These are phyloP conservation scores for Camponotus pennsylvanicus DNA, from an alignment of 1,140 invertebrate genomes.

Conservation along the genomic window DNA sequence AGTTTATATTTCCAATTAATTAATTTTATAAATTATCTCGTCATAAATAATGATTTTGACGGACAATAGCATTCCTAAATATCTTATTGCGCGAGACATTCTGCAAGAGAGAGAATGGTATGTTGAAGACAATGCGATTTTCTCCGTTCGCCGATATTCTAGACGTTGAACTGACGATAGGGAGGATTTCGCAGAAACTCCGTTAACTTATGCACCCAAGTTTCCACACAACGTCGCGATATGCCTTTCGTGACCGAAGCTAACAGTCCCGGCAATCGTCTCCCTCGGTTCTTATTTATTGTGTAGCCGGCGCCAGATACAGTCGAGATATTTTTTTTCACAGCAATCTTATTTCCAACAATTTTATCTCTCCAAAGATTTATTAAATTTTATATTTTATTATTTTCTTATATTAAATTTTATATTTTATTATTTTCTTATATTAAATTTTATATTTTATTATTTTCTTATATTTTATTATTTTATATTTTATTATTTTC, in stretches of 20 bases:
- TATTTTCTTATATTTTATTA: too few relatives aligned
- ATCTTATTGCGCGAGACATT: neutral
- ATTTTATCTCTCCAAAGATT: neutral
- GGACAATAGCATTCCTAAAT: neutral
- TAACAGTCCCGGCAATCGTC: neutral
- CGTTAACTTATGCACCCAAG: constrained; percentile 6
- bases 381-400: neutral
- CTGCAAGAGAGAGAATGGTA: neutral
- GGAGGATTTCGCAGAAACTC: neutral
- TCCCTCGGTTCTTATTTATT: neutral
- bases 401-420: too few relatives aligned
- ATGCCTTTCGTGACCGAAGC: neutral
- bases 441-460: too few relatives aligned
- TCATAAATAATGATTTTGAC: neutral
- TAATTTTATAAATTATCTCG: neutral
- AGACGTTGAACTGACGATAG: neutral
- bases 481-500: too few relatives aligned
- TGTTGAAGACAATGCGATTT: constrained; percentile 14
- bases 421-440: too few relatives aligned
- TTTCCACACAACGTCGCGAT: neutral
- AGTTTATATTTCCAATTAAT: neutral
- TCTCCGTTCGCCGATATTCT: constrained; percentile 1
- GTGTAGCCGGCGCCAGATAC: neutral
- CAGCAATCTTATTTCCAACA: neutral
- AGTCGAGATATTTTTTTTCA: neutral